These are phyloP conservation scores for Branchipolynoe longqiensis DNA, from an alignment of 2,888 invertebrate species.

Conservation along the genomic window DNA sequence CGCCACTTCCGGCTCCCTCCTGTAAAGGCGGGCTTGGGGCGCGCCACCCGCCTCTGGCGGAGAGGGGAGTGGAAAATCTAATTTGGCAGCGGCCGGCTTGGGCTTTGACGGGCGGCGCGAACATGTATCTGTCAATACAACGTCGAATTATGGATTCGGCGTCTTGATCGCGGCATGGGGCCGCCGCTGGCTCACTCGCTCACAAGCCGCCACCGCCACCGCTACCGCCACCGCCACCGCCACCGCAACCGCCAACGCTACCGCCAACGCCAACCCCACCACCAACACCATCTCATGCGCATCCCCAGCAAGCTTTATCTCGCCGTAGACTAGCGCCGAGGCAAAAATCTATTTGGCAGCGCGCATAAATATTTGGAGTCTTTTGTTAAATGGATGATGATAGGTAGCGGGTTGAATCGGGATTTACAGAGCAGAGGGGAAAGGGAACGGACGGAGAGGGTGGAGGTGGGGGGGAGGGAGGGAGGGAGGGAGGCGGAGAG, in stretches of 20 bases:
- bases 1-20: constrained; percentile 25
- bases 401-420: no score
- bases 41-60: neutral
- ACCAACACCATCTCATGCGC: neutral
- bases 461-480: no score
- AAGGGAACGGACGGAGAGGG: no score
- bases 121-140: neutral
- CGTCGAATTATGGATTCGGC: constrained; percentile 38
- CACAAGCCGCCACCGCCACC: neutral
- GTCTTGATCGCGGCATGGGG: constrained; percentile 36
- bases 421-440: no score
- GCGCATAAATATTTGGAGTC: constrained; percentile 24
- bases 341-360: constrained; percentile 1
- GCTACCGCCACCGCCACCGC: neutral
- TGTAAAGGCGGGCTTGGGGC: neutral
- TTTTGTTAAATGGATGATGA: constrained; percentile 18
- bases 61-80: constrained; percentile 50
- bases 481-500: no score
- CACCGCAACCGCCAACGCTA: neutral
- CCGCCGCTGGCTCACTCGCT: neutral
- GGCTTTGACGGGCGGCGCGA: neutral
- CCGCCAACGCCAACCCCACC: neutral
- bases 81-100: constrained; percentile 20
- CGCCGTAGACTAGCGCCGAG: neutral
- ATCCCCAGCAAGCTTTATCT: constrained; percentile 7